A percentile compares a stretch with the other conserved stretches of the same genome.
Evolutionary conservation across 2,113 vertebrate genomes (phyloP).

Genomic region (Thermophis baileyi): DNA sequence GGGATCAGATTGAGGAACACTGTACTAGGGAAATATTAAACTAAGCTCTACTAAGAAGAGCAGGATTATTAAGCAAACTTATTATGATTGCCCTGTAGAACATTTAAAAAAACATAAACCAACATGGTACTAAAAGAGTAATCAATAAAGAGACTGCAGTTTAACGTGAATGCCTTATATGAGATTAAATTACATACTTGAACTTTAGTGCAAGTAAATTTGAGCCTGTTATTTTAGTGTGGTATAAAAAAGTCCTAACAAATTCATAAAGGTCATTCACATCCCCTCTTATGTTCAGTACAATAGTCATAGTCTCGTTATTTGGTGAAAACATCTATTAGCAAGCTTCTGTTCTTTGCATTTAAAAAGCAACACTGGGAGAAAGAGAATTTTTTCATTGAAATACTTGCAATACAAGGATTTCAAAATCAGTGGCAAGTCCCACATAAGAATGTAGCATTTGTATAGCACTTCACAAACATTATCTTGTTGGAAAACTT

Average conservation of each 20-base stretch:
- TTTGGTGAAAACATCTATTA: background rate
- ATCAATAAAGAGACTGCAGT: background rate
- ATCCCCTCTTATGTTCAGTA: background rate
- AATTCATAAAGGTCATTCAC: background rate
- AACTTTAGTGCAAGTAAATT: background rate
- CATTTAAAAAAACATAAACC: background rate
- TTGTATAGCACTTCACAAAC: background rate
- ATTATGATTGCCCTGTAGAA: background rate
- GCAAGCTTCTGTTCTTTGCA: background rate
- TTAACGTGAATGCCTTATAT: background rate
- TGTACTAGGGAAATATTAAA: background rate
- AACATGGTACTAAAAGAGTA: background rate
- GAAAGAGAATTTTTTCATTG: background rate
- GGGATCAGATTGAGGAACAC: background rate
- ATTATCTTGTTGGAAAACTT: background rate
- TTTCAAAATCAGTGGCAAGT: background rate
- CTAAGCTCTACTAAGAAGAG: background rate
- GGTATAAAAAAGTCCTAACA: background rate
- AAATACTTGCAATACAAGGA: background rate
- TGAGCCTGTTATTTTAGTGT: background rate
- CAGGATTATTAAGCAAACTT: background rate
- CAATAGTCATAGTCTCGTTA: background rate
- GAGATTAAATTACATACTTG: background rate
- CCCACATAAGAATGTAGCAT: background rate
- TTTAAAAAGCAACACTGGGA: background rate